Percentiles rank a stretch among this genome's conserved stretches.
Conservation (phyloP, 2,888 invertebrate species). For the Clunio marinus region DNA sequence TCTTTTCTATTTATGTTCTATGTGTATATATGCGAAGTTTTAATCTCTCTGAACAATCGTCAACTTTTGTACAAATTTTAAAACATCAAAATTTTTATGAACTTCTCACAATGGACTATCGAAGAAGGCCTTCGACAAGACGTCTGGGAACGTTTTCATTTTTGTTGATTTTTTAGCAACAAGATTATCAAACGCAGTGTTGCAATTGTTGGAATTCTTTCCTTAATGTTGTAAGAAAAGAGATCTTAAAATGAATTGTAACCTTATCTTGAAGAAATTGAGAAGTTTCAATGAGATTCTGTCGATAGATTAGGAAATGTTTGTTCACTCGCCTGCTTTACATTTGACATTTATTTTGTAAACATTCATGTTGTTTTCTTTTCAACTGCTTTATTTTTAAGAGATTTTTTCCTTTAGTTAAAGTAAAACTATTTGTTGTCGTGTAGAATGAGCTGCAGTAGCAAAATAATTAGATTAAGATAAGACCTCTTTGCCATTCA, state of each 20-base stretch:
- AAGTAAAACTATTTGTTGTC: background rate
- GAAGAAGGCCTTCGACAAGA: background rate
- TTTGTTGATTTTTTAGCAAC: background rate
- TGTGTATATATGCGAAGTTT: background rate
- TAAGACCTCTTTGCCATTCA: background rate
- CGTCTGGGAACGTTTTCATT: too few relatives aligned
- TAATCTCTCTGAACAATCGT: conserved; percentile 33
- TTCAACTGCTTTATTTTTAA: background rate
- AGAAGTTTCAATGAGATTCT: conserved; percentile 20
- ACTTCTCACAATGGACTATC: conserved; percentile 16
- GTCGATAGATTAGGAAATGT: conserved; percentile 23
- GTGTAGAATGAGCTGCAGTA: background rate
- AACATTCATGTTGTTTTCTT: conserved; percentile 30
- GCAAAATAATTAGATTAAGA: conserved; percentile 17
- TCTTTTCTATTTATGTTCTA: background rate
- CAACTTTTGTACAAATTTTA: background rate
- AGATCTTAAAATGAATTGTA: conserved; percentile 20
- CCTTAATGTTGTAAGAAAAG: background rate
- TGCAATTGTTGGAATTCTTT: background rate
- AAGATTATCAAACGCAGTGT: background rate
- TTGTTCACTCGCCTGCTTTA: conserved; percentile 22
- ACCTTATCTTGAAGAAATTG: background rate
- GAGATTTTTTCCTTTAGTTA: background rate
- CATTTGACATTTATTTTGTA: conserved; percentile 37
- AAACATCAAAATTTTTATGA: conserved; percentile 2